Conservation (phyloP, 2,888 invertebrate species). For the Calameuta idolon region DNA sequence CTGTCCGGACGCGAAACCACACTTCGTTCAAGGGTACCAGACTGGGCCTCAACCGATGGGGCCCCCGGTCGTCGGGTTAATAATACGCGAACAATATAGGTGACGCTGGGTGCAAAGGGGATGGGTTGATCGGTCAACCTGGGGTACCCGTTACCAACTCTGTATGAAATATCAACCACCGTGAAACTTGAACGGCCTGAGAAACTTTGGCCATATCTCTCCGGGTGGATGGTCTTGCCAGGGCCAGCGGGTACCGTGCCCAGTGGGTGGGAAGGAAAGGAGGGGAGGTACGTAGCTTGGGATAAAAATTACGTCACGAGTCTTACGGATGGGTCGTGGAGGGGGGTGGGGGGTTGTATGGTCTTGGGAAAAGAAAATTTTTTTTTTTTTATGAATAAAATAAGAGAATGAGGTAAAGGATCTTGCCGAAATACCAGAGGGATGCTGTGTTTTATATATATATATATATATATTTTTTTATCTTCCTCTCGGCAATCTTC, state of each 20-base stretch:
- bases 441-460: background rate
- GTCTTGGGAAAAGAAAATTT: background rate
- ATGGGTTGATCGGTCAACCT: conserved; percentile 12
- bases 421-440: background rate
- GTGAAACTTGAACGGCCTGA: conserved; percentile 67
- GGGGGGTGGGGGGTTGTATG: background rate
- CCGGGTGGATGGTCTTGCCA: background rate
- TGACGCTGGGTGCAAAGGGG: conserved; percentile 41
- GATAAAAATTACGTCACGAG: background rate
- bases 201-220: conserved; percentile 54
- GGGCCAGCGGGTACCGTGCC: background rate
- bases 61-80: conserved; percentile 30
- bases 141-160: conserved; percentile 54
- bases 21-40: conserved; percentile 54
- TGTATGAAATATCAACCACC: conserved; percentile 68
- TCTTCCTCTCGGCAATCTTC: conserved; percentile 13
- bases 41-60: background rate
- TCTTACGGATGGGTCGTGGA: background rate
- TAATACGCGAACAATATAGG: conserved; percentile 58
- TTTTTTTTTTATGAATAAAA: background rate
- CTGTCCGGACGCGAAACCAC: conserved; percentile 64
- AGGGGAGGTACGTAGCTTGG: background rate
- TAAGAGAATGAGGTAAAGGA: background rate
- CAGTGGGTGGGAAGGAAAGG: background rate
- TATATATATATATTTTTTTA: background rate